Evolutionary conservation across 2,113 vertebrate genomes (phyloP).

Genomic region (Machaerirhynchus nigripectus): DNA sequence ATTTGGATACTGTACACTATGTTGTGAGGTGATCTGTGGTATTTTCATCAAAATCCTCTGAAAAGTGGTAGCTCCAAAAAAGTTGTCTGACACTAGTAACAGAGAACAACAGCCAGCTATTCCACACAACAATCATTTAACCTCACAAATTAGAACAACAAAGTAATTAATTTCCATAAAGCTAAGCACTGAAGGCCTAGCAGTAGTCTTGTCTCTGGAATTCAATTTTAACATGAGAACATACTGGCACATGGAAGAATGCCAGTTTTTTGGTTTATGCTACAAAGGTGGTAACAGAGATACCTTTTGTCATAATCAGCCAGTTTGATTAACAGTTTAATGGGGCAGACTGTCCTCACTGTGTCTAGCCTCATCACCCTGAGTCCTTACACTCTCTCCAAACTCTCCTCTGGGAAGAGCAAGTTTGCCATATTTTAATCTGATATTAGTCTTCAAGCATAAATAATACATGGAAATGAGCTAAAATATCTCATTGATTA

Average conservation of each 20-base stretch:
- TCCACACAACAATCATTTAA: neutral
- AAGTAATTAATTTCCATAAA: neutral
- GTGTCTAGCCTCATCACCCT: neutral
- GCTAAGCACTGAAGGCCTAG: neutral
- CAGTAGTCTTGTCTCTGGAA: neutral
- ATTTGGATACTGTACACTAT: neutral
- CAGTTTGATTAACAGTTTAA: neutral
- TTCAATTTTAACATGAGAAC: neutral
- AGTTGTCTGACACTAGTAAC: neutral
- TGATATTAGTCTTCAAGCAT: slow-evolving; percentile 35
- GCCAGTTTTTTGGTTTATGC: neutral
- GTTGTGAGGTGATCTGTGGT: neutral
- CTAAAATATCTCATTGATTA: slow-evolving; percentile 60
- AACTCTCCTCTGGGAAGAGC: neutral
- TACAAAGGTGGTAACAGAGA: neutral
- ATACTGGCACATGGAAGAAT: neutral
- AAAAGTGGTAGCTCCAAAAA: neutral
- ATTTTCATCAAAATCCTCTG: neutral
- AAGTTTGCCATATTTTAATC: slow-evolving; percentile 12
- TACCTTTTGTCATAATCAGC: neutral
- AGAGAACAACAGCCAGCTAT: neutral
- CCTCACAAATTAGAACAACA: neutral
- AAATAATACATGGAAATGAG: slow-evolving; percentile 59
- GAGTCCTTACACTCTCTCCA: neutral
- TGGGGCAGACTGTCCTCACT: neutral